Conservation (phyloP, 2,888 invertebrate genomes). For the Horisme vitalbata region DNA sequence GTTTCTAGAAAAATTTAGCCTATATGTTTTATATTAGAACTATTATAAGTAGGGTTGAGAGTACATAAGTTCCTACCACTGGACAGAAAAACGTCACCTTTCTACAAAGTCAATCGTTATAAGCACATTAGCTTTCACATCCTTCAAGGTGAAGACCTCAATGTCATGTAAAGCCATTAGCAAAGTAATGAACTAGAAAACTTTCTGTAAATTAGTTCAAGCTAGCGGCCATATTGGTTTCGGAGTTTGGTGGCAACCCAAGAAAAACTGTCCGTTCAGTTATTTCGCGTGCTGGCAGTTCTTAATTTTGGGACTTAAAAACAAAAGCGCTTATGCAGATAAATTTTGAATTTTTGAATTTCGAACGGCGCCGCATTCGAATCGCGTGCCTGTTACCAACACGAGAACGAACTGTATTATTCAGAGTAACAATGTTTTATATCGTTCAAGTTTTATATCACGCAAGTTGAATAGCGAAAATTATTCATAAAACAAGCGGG, state of each 20-base stretch:
- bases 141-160: constrained; percentile 9
- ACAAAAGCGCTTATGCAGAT: constrained; percentile 24
- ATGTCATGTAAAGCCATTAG: constrained; percentile 1
- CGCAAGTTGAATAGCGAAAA: constrained; percentile 56
- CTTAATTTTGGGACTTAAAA: constrained; percentile 4
- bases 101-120: no score
- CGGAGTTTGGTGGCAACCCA: no score
- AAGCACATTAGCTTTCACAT: constrained; percentile 9
- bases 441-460: constrained; percentile 57
- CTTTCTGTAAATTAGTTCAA: no score
- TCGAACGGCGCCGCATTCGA: constrained; percentile 47
- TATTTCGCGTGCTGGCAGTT: background rate
- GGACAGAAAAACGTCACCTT: no score
- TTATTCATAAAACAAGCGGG: constrained; percentile 44
- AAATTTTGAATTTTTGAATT: constrained; percentile 43
- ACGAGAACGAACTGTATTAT: constrained; percentile 48
- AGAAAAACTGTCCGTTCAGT: no score
- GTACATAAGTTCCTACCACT: no score
- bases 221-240: no score
- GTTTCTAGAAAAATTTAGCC: no score
- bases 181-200: background rate
- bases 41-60: no score
- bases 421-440: constrained; percentile 47
- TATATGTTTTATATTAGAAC: no score
- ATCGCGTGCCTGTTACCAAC: constrained; percentile 51